Evolutionary conservation across 2,113 vertebrate species (phyloP), one percentile per base, ranked within the genome.

Genomic region (Lepidiolamprologus cunningtoni): DNA sequence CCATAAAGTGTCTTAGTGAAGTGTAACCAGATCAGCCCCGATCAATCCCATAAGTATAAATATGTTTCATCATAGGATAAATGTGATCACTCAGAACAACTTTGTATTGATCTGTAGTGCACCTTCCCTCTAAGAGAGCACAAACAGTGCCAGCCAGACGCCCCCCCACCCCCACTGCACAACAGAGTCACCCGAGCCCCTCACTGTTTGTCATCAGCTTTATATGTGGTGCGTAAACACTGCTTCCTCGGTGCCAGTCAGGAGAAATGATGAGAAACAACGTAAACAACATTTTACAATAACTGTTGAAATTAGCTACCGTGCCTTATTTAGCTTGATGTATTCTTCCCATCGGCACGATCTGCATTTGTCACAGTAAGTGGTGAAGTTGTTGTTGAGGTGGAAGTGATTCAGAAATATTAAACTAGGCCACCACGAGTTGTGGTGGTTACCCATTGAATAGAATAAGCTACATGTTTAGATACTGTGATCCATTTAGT

Each of bases 21-120:
- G 31, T n/a, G 61, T 12, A n/a, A 37, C 61, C 31, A n/a, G 61
- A 12, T 66, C 61, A 37, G 61, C 17, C 4, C 6, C 4, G 61
- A 5, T 35, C 4, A 66, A 8, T 37, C 33, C 6, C 17, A 13
- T 1, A n/a, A 66, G 17, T 66, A 37, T 37, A 35, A 35, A n/a
- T 35, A n/a, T 35, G 31, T 68, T 68, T 68, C 0, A 68, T 68
- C 33, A 6, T 19, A 68, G 11, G 0, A 40, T 68, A 6, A 1
- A 21, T 40, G 19, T 68, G 19, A 68, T 21, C 19, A 1, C 19
- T 21, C 63, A 68, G 10, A 68, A 21, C 63, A 68, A 21, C 63
- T 68, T 68, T 68, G 63, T 68, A 40, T 40, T 40, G 63, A 68
- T 68, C 12, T 13, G 35, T 68, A 40, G 35, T 21, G 19, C 63